Base-by-base conservation (phyloP, 2,888 invertebrate genomes). In the Harpagoxenus sublaevis region DNA sequence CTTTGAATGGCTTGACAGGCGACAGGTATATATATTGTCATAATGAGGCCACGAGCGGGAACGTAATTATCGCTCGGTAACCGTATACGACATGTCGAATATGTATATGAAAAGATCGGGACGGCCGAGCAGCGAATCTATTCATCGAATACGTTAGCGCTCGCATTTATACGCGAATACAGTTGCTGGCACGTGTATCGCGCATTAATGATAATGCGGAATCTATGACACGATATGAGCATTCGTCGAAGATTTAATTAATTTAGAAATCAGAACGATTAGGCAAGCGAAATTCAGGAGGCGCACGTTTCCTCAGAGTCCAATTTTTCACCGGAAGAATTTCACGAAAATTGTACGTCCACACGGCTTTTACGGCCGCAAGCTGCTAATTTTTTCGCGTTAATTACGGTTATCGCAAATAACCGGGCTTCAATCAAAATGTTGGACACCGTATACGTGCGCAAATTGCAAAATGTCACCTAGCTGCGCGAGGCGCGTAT, bases 361-460 rank as follows among this genome's bases (percentile, higher is more conserved):
- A 23, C 4, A 10, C 18, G 28, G 15, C 35, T 51, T 15, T 35
- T 18, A 9, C 45, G 10, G 45, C 1, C 45, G 9, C 45, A 9
- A 31, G 5, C 39, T 10, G 53, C 53, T 53, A n/a, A 42, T 68
- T 51, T 78, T 55, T 12, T 28, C 10, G 12, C 2, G 65, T 55
- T 68, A 78, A 78, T 68, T 31, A 42, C 28, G 9, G 28, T 68
- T 42, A 31, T 75, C 45, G 31, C 31, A 39, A 63, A 75, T 51
- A 42, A 78, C 42, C 55, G 8, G 18, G 42, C n/a, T 51, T 79
- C 57, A 73, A 84, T 86, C 62, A 68, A 62, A 86, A 79, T 8
- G 79, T 79, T 55, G 18, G n/a, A 63, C 53, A 28, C 12, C 18
- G 62, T 48, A 12, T 15, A 35, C 62, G 75, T 39, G 45, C 45